Conservation (phyloP, 2,888 invertebrate species). For the Hylaea fasciaria region DNA sequence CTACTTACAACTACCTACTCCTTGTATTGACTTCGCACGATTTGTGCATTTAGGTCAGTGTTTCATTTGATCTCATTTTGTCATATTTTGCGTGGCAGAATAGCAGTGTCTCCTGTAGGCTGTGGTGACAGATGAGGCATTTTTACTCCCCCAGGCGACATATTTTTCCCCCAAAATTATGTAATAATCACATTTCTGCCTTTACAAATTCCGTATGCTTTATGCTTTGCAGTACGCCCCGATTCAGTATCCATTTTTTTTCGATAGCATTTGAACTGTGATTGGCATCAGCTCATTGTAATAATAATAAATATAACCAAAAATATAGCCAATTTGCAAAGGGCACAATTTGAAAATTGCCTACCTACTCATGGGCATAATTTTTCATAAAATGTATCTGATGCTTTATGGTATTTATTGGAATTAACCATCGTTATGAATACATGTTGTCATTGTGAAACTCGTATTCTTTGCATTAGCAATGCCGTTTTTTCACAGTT, state of each 20-base stretch:
- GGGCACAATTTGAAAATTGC: slow-evolving; percentile 1
- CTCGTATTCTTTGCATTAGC: not conserved
- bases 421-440: not conserved
- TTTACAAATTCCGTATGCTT: too few relatives aligned
- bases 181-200: too few relatives aligned
- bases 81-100: too few relatives aligned
- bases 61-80: too few relatives aligned
- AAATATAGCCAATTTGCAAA: not conserved
- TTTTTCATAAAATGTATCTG: not conserved
- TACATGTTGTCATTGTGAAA: not conserved
- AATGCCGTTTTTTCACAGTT: too few relatives aligned
- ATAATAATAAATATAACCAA: not conserved
- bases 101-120: too few relatives aligned
- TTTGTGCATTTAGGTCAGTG: too few relatives aligned
- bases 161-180: too few relatives aligned
- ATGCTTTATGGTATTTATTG: slow-evolving; percentile 7
- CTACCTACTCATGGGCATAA: not conserved
- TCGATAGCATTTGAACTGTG: not conserved
- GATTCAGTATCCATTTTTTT: slow-evolving; percentile 10
- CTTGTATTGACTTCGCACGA: too few relatives aligned
- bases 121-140: too few relatives aligned
- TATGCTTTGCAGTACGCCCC: not conserved
- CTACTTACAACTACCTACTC: too few relatives aligned
- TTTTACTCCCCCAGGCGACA: too few relatives aligned
- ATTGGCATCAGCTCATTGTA: slow-evolving; percentile 8